Evolutionary conservation across 2,888 invertebrate genomes (phyloP), one percentile per base, ranked within the genome.

Genomic region (Gymnoscelis rufifasciata): DNA sequence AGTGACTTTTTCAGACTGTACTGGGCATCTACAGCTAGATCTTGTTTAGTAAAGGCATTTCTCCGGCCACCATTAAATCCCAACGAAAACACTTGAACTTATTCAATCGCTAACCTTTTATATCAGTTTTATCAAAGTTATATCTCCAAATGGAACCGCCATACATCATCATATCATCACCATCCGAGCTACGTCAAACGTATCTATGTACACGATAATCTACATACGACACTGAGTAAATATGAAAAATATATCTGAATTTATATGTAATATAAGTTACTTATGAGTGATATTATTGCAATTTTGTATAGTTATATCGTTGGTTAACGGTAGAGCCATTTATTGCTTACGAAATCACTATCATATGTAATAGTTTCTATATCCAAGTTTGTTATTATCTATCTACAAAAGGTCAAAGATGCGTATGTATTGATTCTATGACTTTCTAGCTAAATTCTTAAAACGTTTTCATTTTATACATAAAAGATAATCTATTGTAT

Each of bases 191-290:
- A 42, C 64, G 51, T 54, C 53, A 59, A 43, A 51, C 51, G 54
- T 52, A 53, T 47, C 39, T 65, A 64, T 65, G 51, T 65, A 65
- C 65, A 65, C 19, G 60, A 51, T 54, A 60, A 54, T 26, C 42
- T 45, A 50, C 41, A 49, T 45, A 50, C 41, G 45, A 45, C 45
- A 66, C 54, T 60, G 62, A 64, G 65, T 65, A 56, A 50, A 50
- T 45, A 50, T 45, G 50, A 54, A 52, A 59, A 51, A 38, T 51
- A 54, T 45, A 48, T 51, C 43, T 41, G 45, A 38, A 52, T 51
- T 47, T 28, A 13, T 48, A 47, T 51, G 33, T 41, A 38, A 30
- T 26, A 36, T 42, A 56, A 41, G 47, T 27, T 39, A 48, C 51
- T 47, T 24, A 31, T 13, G 39, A 44, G n/a, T 49, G 33, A 45